A percentile compares a stretch with the other conserved stretches of the same genome.
Conservation (phyloP, 2,888 invertebrate species). For the Hirtodrosophila confusa region DNA sequence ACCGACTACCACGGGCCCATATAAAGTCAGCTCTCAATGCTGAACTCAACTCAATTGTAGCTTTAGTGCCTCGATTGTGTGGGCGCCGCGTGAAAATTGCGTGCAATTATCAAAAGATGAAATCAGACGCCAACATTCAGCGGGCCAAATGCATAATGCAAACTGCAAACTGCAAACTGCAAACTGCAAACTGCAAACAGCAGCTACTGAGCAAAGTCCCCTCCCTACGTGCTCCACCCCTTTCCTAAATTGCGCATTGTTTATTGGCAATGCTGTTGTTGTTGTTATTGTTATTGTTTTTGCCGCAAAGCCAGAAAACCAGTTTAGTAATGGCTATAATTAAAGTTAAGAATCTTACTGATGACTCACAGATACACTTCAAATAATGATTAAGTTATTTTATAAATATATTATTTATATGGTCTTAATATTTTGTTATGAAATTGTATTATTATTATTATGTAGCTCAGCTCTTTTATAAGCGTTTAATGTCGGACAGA, state of each 20-base stretch:
- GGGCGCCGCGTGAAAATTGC: conserved; percentile 74
- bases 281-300: conserved; percentile 34
- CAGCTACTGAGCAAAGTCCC: conserved; percentile 34
- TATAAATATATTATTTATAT: too few species aligned
- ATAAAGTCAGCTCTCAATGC: conserved; percentile 49
- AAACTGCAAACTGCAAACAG: conserved; percentile 26
- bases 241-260: conserved; percentile 16
- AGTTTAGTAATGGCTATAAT: conserved; percentile 53
- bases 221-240: background rate
- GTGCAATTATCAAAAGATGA: conserved; percentile 74
- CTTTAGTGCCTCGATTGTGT: conserved; percentile 46
- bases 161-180: conserved; percentile 14
- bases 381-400: background rate
- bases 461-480: too few species aligned
- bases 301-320: conserved; percentile 39
- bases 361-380: conserved; percentile 34
- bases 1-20: conserved; percentile 23
- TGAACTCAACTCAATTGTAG: conserved; percentile 43
- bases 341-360: conserved; percentile 34
- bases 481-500: too few species aligned
- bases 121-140: conserved; percentile 60
- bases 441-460: too few species aligned
- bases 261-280: conserved; percentile 16
- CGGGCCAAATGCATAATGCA: conserved; percentile 14
- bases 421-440: too few species aligned